phyloP scores from a whole-genome alignment of 2,113 vertebrate genomes.

The Bufo gargarizans region DNA sequence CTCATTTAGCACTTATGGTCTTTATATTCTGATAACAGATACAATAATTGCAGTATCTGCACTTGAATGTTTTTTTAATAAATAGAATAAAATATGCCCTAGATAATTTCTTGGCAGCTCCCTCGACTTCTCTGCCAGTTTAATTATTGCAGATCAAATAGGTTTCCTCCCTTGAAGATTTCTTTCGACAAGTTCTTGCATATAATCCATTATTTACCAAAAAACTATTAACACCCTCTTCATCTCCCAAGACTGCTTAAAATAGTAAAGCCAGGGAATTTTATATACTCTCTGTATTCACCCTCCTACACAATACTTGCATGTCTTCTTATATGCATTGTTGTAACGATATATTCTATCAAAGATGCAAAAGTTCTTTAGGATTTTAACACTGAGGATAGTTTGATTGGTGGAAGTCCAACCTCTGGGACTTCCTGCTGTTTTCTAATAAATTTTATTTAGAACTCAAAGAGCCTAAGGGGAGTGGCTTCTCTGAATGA shows the following conservation, averaged over 20 bases:
- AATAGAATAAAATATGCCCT: slow-evolving; percentile 29
- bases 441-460: too few species aligned
- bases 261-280: background rate
- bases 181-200: slow-evolving; percentile 40
- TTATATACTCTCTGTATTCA: background rate
- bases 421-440: too few species aligned
- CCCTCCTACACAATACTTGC: background rate
- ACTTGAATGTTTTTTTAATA: background rate
- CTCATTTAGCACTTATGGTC: background rate
- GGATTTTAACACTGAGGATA: too few species aligned
- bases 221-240: slow-evolving; percentile 42
- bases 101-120: slow-evolving; percentile 37
- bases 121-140: slow-evolving; percentile 20
- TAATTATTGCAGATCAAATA: slow-evolving; percentile 56
- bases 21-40: background rate
- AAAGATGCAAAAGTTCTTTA: background rate
- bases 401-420: too few species aligned
- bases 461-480: too few species aligned
- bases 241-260: slow-evolving; percentile 20
- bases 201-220: slow-evolving; percentile 50
- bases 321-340: background rate
- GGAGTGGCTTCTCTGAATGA: too few species aligned
- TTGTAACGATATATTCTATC: background rate
- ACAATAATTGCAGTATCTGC: background rate
- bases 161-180: slow-evolving; percentile 51